phyloP scores from a whole-genome alignment of 2,888 invertebrate species.

The Leucoptera coffeella region DNA sequence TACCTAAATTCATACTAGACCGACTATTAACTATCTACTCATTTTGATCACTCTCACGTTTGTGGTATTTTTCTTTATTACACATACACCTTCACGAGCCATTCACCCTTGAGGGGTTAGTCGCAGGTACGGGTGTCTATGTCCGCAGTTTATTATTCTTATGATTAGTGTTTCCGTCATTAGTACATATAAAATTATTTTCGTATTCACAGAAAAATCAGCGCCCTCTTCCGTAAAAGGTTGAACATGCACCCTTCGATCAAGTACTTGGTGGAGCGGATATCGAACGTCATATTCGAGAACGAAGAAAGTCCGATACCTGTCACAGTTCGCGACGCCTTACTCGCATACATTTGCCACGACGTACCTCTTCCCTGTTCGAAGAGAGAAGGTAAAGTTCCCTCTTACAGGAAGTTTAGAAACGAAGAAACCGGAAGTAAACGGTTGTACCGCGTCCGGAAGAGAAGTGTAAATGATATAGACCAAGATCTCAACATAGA shows the following conservation, averaged over 20 bases:
- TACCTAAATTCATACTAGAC: no score
- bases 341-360: constrained; percentile 82
- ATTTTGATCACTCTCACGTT: no score
- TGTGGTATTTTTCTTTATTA: no score
- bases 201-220: constrained; percentile 38
- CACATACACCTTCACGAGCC: no score
- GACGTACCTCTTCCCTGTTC: constrained; percentile 73
- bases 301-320: constrained; percentile 64
- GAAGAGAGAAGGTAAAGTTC: constrained; percentile 7
- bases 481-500: constrained; percentile 38
- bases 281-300: constrained; percentile 60
- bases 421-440: constrained; percentile 38
- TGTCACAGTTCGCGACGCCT: constrained; percentile 69
- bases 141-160: no score
- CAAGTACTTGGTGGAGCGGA: constrained; percentile 60
- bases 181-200: no score
- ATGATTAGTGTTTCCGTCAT: no score
- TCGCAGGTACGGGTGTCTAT: no score
- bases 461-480: constrained; percentile 28
- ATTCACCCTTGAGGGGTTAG: no score
- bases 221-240: constrained; percentile 56
- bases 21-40: no score
- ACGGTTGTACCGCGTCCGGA: constrained; percentile 31
- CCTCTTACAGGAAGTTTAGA: constrained; percentile 8
- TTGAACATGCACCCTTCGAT: constrained; percentile 71